Evolutionary conservation across 2,888 invertebrate genomes (phyloP), one percentile per base, ranked within the genome.

Genomic region (Allolobophora icterica): DNA sequence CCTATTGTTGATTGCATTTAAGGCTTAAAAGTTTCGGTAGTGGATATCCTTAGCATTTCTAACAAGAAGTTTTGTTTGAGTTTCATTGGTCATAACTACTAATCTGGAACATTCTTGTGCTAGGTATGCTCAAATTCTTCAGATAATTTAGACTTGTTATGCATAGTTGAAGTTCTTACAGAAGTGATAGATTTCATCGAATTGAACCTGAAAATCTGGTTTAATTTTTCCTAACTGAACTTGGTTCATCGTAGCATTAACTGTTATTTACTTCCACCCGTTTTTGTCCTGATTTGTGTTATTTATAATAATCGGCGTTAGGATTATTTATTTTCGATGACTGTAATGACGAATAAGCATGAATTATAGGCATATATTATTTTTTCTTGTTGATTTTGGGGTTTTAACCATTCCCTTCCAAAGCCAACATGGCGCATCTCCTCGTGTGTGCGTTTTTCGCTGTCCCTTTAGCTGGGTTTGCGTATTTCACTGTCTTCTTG

Each of bases 291-390:
- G 52, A 71, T 71, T 71, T 71, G 71, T 71, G 71, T 71, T 71
- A 71, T 71, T 71, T 71, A 71, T 71, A 13, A 71, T 71, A 71
- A 71, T 71, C n/a, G 71, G 71, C n/a, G 30, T 71, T 71, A 71
- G 71, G 71, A 71, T 71, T 71, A 71, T 71, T 71, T 71, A 71
- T 71, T 71, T 71, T 71, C 71, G n/a, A 71, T 71, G 71, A 71
- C n/a, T 71, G n/a, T 71, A 71, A 71, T 71, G 71, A 71, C 30
- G 30, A 71, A 71, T 71, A 45, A 45, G 45, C 45, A 45, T 19
- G 45, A 45, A 45, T 45, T 45, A 45, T 45, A 71, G 30, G 71
- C n/a, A 71, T 71, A n/a, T n/a, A 71, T 71, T 71, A n/a, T 71
- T 71, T 71, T 71, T 71, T 19, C 24, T 21, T 71, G 71, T 71